Conservation (phyloP, 2,888 invertebrate species). For the Apotomis capreana region DNA sequence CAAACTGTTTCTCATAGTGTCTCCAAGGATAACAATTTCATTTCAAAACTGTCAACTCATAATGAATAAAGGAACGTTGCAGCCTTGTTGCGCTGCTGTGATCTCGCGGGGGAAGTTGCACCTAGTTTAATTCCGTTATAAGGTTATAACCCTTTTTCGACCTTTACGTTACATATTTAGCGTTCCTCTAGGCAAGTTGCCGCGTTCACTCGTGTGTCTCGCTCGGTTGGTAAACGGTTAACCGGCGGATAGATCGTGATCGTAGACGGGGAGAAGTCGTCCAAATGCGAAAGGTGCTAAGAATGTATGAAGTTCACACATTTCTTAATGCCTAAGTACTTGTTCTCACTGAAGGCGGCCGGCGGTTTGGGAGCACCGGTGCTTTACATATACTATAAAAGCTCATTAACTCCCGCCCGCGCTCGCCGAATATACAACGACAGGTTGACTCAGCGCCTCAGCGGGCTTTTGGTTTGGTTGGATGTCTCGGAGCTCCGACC, state of each 20-base stretch:
- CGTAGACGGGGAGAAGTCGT: background rate
- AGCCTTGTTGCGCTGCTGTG: background rate
- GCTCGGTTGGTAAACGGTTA: too few species aligned
- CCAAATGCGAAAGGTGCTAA: too few species aligned
- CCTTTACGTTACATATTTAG: constrained; percentile 4
- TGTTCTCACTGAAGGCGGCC: background rate
- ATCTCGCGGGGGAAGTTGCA: constrained; percentile 16
- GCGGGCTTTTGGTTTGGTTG: background rate
- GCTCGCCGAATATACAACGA: constrained; percentile 1
- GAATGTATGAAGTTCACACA: too few species aligned
- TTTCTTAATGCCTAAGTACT: background rate
- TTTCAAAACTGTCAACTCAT: background rate
- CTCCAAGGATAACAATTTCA: background rate
- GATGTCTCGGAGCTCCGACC: constrained; percentile 1
- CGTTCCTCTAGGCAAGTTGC: background rate
- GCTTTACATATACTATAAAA: background rate
- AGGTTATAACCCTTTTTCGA: background rate
- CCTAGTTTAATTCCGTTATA: constrained; percentile 25
- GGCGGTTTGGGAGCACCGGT: background rate
- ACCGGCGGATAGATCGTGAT: background rate
- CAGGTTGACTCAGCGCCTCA: background rate
- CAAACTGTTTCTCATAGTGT: background rate
- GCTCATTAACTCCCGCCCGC: background rate
- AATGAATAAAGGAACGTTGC: background rate
- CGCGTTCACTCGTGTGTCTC: background rate